Evolutionary conservation across 1,140 invertebrate species (phyloP), one percentile per base, ranked within the genome.

Genomic region (Aphaenogaster ashmeadi): DNA sequence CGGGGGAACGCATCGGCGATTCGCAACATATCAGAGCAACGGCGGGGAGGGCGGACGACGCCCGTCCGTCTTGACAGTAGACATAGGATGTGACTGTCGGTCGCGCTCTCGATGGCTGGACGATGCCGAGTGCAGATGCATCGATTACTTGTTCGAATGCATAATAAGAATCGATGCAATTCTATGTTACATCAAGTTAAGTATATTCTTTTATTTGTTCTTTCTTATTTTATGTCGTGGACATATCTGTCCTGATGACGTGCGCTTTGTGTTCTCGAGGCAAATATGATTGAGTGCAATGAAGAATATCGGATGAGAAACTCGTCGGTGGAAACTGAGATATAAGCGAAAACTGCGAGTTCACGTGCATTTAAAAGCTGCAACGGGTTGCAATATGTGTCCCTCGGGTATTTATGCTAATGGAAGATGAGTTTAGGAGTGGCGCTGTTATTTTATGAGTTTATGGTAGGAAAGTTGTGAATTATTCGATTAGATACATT

Each of bases 1-100:
- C 80, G 66, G 18, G 75, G 66, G 85, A 66, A 88, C 67, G 78
- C 72, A 88, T 80, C 56, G 89, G 85, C 79, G 74, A 87, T 84
- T 91, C 74, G 88, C 85, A 93, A 93, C 92, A 93, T 93, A 93
- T 93, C 92, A 92, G 89, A 87, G 88, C 87, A 92, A 81, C 72
- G 87, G 85, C 87, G 86, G 87, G 67, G 44, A 69, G 86, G 81
- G 87, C 62, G 77, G 21, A 81, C n/a, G 33, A 52, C 44, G 71
- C 79, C 66, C 80, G 75, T 83, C 88, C 88, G 86, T 75, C 72
- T 90, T 90, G 80, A 69, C 74, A 75, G 75, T 90, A 88, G 67
- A 88, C 44, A n/a, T 90, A 90, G 86, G 66, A 66, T 64, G 80
- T 88, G 89, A 71, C 74, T 69, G 33, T 58, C 69, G 80, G 77